Base-by-base conservation (phyloP, 2,113 vertebrate genomes). In the Myodes glareolus region DNA sequence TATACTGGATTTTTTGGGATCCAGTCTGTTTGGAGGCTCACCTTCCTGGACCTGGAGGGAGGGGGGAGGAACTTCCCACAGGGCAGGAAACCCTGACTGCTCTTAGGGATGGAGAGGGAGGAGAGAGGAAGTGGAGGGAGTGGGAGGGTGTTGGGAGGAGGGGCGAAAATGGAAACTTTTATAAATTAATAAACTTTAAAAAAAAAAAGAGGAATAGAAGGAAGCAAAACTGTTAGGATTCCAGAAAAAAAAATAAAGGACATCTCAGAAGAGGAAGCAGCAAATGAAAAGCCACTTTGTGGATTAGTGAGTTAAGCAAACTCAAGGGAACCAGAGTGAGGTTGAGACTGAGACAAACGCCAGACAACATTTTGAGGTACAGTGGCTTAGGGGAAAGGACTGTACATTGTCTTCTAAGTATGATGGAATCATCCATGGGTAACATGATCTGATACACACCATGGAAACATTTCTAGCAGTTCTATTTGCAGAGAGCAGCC, bases 391-490 rank as follows among this genome's bases (percentile, higher is more conserved):
- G 1, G 70, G n/a, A 42, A 84, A 91, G 47, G 45, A 72, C 14
- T 75, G 19, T 23, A 55, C 36, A 68, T 88, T 70, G 88, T 81
- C 63, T 78, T 92, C 19, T 31, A 72, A 52, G 27, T n/a, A 23
- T 47, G 45, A 92, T 5, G 36, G 80, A 88, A 94, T 36, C n/a
- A 65, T n/a, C 42, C 68, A 76, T 12, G 61, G 42, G 10, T 73
- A 39, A 45, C 42, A 80, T 19, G 27, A 84, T 78, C 13, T 73
- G 14, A 94, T 7, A 31, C 13, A 58, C 17, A 45, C 36, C 25
- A 81, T 31, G 55, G 75, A 95, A 97, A 85, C 36, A 70, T 85
- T 52, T 91, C 52, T 63, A 47, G 39, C 58, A 76, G 17, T 75
- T 84, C 50, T 91, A 12, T 68, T 50, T 85, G 17, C 80, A 16